Conservation (phyloP, 2,888 invertebrate genomes). For the Epinotia demarniana region DNA sequence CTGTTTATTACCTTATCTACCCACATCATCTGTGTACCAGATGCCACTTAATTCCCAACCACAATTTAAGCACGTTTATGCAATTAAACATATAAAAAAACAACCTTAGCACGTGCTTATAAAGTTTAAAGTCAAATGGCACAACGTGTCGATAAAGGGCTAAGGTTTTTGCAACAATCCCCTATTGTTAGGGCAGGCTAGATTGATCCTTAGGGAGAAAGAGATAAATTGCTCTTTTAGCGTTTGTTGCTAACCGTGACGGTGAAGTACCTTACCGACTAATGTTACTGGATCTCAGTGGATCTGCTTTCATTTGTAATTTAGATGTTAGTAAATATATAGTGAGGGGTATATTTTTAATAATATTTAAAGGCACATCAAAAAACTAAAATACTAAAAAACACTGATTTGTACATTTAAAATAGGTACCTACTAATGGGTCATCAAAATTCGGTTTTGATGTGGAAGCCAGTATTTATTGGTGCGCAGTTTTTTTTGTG, state of each 20-base stretch:
- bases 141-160: not conserved
- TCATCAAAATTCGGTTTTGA: no score
- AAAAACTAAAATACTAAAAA: no score
- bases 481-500: no score
- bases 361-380: no score
- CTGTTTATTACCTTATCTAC: constrained; percentile 34
- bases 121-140: not conserved
- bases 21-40: constrained; percentile 39
- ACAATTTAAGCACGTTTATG: not conserved
- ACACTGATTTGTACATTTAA: no score
- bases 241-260: constrained; percentile 14
- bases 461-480: no score
- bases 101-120: not conserved
- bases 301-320: constrained; percentile 2
- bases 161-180: constrained; percentile 2
- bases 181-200: constrained; percentile 4
- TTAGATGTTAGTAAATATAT: not conserved
- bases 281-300: not conserved
- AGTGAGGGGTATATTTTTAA: not conserved
- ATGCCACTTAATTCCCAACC: constrained; percentile 10
- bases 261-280: not conserved
- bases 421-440: no score
- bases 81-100: not conserved
- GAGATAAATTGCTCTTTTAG: constrained; percentile 27
- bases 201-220: constrained; percentile 6